These are phyloP conservation scores for Nomada hirtipes DNA, from an alignment of 2,888 invertebrate genomes.

Conservation along the genomic window DNA sequence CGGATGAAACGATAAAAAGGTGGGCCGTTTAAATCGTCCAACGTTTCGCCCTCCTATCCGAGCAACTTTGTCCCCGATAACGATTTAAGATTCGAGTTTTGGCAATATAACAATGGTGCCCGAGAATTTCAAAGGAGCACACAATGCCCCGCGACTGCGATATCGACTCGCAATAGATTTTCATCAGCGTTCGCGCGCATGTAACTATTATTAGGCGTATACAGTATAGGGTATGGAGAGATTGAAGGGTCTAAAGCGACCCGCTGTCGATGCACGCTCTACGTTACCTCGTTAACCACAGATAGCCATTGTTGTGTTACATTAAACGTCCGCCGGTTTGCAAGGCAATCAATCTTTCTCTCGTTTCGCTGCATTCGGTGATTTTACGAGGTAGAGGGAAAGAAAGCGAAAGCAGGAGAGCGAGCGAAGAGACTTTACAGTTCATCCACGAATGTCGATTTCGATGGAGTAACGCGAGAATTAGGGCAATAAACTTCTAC, in stretches of 20 bases:
- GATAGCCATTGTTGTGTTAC: constrained; percentile 25
- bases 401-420: neutral
- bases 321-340: constrained; percentile 14
- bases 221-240: neutral
- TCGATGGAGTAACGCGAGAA: neutral
- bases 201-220: constrained; percentile 14
- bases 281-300: constrained; percentile 28
- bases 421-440: too few relatives aligned
- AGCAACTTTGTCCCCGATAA: neutral
- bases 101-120: neutral
- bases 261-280: constrained; percentile 24
- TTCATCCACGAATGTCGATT: neutral
- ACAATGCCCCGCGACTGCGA: neutral
- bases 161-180: constrained; percentile 5
- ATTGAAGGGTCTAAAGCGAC: constrained; percentile 19
- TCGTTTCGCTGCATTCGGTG: constrained; percentile 2
- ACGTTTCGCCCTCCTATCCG: neutral
- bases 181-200: neutral
- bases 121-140: neutral
- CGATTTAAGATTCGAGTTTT: neutral
- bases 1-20: neutral
- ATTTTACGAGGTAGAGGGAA: neutral
- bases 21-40: neutral
- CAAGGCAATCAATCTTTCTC: constrained; percentile 12
- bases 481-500: neutral